Conservation (phyloP, 1,140 invertebrate genomes). For the Magallana gigas region DNA sequence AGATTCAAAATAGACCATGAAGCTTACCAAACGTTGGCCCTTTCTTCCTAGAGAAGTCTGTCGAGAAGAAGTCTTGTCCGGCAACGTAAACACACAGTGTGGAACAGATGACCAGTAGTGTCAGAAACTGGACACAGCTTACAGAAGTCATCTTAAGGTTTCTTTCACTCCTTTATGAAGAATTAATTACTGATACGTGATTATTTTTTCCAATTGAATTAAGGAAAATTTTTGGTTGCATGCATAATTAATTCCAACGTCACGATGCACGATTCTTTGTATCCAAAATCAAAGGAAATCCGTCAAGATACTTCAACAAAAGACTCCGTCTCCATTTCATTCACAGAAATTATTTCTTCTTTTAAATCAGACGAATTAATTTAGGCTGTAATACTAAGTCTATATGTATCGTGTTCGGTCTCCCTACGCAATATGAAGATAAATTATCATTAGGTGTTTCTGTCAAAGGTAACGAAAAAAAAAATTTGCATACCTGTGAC, state of each 20-base stretch:
- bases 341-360: neutral
- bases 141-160: neutral
- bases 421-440: constrained; percentile 8
- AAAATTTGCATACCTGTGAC: constrained; percentile 21
- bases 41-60: neutral
- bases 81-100: neutral
- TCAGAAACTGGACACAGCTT: neutral
- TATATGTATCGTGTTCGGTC: neutral
- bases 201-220: constrained; percentile 17
- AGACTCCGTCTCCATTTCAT: neutral
- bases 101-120: neutral
- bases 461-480: neutral
- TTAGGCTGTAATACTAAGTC: neutral
- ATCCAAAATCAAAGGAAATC: neutral
- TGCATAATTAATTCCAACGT: constrained; percentile 16
- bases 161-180: neutral
- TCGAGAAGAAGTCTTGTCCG: neutral
- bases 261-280: neutral
- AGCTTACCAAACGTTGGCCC: neutral
- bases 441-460: neutral
- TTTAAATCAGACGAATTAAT: neutral
- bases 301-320: neutral
- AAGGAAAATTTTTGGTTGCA: neutral
- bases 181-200: constrained; percentile 14
- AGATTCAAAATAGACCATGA: too few species aligned